These are phyloP conservation scores for Teleogryllus oceanicus DNA, from an alignment of 2,888 invertebrate genomes.

Conservation along the genomic window DNA sequence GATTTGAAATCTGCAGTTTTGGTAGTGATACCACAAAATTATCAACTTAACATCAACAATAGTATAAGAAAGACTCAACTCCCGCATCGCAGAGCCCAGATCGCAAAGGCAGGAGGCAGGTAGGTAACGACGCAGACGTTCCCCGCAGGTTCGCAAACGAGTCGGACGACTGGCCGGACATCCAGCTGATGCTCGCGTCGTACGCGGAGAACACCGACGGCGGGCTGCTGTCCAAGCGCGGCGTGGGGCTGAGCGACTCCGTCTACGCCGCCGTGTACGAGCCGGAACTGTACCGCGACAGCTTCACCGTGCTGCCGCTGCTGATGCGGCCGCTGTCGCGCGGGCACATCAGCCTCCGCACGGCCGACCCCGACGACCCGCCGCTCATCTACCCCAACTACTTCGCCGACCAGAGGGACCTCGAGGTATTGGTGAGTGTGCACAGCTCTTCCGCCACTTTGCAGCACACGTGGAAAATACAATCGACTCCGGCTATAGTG, in stretches of 20 bases:
- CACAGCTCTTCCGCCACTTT: no score
- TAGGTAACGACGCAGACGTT: no score
- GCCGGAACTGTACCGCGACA: slow-evolving; percentile 64
- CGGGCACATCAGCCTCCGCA: slow-evolving; percentile 64
- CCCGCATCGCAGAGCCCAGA: no score
- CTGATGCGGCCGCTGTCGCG: slow-evolving; percentile 70
- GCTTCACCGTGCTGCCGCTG: slow-evolving; percentile 63
- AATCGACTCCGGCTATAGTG: no score
- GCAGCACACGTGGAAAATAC: no score
- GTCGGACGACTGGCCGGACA: slow-evolving; percentile 69
- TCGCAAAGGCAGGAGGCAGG: no score
- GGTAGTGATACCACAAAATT: no score
- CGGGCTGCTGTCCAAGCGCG: slow-evolving; percentile 67
- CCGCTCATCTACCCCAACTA: slow-evolving; percentile 90
- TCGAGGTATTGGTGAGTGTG: slow-evolving; percentile 63
- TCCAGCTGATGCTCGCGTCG: slow-evolving; percentile 72
- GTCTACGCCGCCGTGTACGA: slow-evolving; percentile 68
- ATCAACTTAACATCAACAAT: no score
- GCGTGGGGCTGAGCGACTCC: slow-evolving; percentile 63
- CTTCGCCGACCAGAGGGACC: slow-evolving; percentile 66
- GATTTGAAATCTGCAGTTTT: no score
- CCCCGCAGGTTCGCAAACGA: slow-evolving; percentile 55
- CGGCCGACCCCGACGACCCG: slow-evolving; percentile 65
- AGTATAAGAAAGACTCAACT: no score
- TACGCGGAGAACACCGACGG: slow-evolving; percentile 76